phyloP scores from a whole-genome alignment of 1,140 invertebrate genomes.

The Hirudo medicinalis region DNA sequence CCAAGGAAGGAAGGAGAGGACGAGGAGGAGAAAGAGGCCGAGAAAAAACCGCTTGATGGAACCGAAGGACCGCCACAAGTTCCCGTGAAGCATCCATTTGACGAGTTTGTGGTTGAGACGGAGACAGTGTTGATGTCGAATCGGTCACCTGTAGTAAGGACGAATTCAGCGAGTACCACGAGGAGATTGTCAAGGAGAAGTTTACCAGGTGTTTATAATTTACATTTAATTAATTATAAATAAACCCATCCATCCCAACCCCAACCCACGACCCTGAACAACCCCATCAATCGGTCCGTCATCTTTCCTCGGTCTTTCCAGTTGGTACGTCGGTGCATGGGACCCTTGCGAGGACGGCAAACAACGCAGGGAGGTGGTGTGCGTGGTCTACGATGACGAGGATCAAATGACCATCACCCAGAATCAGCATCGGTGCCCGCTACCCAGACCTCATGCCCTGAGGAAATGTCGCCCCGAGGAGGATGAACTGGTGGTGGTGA shows the following conservation, averaged over 20 bases:
- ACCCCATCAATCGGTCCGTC: neutral
- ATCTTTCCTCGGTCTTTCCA: slow-evolving; percentile 25
- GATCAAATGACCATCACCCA: slow-evolving; percentile 54
- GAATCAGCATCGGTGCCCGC: neutral
- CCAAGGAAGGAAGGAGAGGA: neutral
- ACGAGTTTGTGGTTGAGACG: neutral
- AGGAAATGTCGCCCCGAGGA: neutral
- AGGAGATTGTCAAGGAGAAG: slow-evolving; percentile 1
- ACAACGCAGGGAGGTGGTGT: slow-evolving; percentile 52
- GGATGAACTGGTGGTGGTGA: neutral
- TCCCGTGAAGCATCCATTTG: neutral
- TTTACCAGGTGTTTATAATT: neutral
- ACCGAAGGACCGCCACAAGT: neutral
- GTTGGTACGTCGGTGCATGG: slow-evolving; percentile 70
- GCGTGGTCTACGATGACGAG: slow-evolving; percentile 58
- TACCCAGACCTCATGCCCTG: neutral
- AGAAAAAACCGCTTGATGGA: neutral
- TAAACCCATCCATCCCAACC: no score
- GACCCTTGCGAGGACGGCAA: slow-evolving; percentile 62
- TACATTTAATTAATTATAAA: no score
- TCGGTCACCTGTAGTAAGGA: neutral
- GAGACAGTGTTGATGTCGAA: neutral
- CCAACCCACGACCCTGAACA: no score
- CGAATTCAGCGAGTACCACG: neutral
- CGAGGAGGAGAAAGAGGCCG: neutral